Evolutionary conservation across 2,113 vertebrate genomes (phyloP), one percentile per base, ranked within the genome.

Genomic region (Rhinolophus sinicus): DNA sequence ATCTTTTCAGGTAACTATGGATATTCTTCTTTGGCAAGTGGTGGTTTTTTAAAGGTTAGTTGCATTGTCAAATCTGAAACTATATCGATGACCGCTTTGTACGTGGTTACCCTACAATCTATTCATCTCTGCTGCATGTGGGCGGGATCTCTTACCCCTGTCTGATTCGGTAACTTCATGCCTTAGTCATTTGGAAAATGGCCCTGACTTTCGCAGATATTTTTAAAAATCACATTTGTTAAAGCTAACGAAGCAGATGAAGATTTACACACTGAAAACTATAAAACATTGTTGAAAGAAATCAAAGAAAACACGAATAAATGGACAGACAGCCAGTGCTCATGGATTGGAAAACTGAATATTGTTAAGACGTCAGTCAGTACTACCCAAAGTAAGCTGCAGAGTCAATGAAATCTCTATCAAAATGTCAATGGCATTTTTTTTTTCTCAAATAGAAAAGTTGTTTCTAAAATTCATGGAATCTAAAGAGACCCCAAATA

Each of bases 81-180:
- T 9, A 0, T 47, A 13, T 16, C 62, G 14, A 0, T 24, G 62
- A 26, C 12, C 8, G 21, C 65, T 54, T 2, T 28, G 5, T 30
- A 21, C 9, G n/a, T 19, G 54, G 52, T 64, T 33, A 26, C 12
- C 0, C 77, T 83, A 30, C 21, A 35, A 44, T 54, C 3, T 50
- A 19, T 21, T 38, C 22, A 9, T 38, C 52, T 81, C 10, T 50
- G 50, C 52, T 84, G 14, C 50, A 30, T 80, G 78, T 77, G 50
- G 30, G 22, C 22, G 0, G 12, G 38, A 1, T 64, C 15, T 21
- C 69, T 70, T 88, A 44, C 24, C 19, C 56, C 70, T n/a, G 26
- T 22, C 21, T n/a, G 62, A 70, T 18, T 89, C 47, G 72, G 77
- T 84, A 35, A 78, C 52, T 56, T 4, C 1, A 12, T 11, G 30